Percentiles rank a stretch among this genome's conserved stretches.
These are phyloP conservation scores for Stegodyphus mimosarum DNA, from an alignment of 1,140 invertebrate genomes.

Conservation along the genomic window DNA sequence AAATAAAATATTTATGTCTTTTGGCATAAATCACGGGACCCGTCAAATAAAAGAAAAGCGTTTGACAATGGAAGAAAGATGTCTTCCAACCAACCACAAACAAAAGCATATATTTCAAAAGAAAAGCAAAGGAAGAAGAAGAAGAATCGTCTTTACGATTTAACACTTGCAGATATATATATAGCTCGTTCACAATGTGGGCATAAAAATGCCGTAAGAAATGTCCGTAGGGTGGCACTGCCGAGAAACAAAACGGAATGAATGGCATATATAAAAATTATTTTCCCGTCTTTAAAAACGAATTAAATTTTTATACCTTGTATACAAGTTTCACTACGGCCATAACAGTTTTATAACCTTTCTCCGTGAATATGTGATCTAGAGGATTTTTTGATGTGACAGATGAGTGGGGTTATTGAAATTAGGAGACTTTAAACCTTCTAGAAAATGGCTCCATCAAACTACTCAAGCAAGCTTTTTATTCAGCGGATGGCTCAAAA, in stretches of 20 bases:
- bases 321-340: constrained; percentile 37
- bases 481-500: constrained; percentile 33
- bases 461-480: constrained; percentile 17
- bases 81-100: constrained; percentile 11
- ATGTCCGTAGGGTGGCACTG: neutral
- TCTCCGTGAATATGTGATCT: constrained; percentile 36
- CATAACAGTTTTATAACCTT: constrained; percentile 55
- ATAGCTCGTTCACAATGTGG: constrained; percentile 22
- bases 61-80: constrained; percentile 23
- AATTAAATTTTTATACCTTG: constrained; percentile 59
- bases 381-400: constrained; percentile 55
- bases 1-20: constrained; percentile 57
- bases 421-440: constrained; percentile 53
- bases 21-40: constrained; percentile 28
- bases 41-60: constrained; percentile 39
- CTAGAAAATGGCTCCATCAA: constrained; percentile 49
- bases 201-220: constrained; percentile 40
- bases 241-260: neutral
- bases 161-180: constrained; percentile 29
- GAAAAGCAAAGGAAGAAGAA: neutral
- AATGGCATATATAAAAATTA: constrained; percentile 53
- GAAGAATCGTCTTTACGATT: constrained; percentile 17
- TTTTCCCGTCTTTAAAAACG: constrained; percentile 56
- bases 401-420: constrained; percentile 48
- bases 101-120: constrained; percentile 38